Evolutionary conservation across 1,140 invertebrate species (phyloP).

Genomic region (Drosophila nebulosa): DNA sequence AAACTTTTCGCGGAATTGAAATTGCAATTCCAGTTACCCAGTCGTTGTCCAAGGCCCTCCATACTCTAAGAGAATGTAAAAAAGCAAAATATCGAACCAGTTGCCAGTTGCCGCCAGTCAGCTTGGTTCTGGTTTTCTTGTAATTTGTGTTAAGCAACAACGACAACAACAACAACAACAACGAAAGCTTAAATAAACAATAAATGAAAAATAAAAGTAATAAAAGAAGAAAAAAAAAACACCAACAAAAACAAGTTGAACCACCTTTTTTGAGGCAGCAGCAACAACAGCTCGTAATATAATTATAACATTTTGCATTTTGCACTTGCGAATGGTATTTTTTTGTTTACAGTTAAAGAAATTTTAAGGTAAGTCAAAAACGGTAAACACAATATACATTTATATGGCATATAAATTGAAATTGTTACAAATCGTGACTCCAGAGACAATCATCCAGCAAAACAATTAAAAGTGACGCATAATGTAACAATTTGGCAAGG

Average conservation of each 20-base stretch:
- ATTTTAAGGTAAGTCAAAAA: neutral
- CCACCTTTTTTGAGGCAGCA: conserved; percentile 37
- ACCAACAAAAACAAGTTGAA: conserved; percentile 63
- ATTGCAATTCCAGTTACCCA: conserved; percentile 54
- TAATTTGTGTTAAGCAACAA: conserved; percentile 28
- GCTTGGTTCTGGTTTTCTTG: conserved; percentile 7
- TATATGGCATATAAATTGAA: neutral
- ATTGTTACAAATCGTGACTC: neutral
- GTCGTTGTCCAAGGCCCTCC: conserved; percentile 49
- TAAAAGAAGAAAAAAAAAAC: conserved; percentile 11
- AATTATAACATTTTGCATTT: conserved; percentile 22
- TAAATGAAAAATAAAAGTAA: conserved; percentile 57
- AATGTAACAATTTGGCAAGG: neutral
- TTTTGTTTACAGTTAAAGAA: neutral
- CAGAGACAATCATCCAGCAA: neutral
- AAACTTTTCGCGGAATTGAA: conserved; percentile 60
- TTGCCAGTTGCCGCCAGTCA: conserved; percentile 11
- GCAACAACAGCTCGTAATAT: conserved; percentile 6
- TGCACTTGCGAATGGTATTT: neutral
- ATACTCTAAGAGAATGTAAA: conserved; percentile 64
- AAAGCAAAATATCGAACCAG: conserved; percentile 42
- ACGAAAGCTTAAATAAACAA: conserved; percentile 21
- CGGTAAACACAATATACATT: neutral
- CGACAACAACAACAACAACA: conserved; percentile 17
- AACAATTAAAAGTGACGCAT: neutral